These are phyloP conservation scores for Podarcis siculus DNA, from an alignment of 2,797 vertebrate species.

Conservation along the genomic window DNA sequence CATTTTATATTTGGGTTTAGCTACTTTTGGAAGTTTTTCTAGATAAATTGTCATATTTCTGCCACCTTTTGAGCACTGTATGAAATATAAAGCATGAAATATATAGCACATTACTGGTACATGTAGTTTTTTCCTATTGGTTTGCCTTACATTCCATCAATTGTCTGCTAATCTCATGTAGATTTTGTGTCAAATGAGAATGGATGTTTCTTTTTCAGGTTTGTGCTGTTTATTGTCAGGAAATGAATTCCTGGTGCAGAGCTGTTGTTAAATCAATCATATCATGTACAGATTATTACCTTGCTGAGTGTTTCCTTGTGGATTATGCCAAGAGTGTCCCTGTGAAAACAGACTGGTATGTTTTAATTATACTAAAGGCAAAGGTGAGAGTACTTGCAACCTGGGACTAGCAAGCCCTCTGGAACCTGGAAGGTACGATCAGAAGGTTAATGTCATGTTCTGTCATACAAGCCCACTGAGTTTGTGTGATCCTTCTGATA, in stretches of 20 bases:
- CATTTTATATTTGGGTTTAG: not conserved
- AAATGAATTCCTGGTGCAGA: slow-evolving; percentile 79
- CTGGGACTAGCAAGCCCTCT: not conserved
- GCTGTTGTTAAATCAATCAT: slow-evolving; percentile 72
- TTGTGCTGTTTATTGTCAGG: slow-evolving; percentile 76
- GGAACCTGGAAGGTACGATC: not conserved
- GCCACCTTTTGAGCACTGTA: not conserved
- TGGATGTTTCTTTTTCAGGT: slow-evolving; percentile 57
- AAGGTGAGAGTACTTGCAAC: not conserved
- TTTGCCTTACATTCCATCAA: not conserved
- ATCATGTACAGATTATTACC: slow-evolving; percentile 59
- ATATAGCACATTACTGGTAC: not conserved
- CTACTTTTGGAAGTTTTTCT: not conserved
- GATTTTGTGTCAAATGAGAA: accelerated
- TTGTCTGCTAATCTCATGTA: not conserved
- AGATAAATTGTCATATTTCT: not conserved
- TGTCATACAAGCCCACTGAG: not conserved
- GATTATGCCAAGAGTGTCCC: slow-evolving; percentile 76
- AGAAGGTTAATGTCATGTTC: not conserved
- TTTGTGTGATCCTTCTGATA: not conserved
- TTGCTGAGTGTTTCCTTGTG: slow-evolving; percentile 78
- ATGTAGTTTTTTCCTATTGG: not conserved
- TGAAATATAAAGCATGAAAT: not conserved
- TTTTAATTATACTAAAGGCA: not conserved
- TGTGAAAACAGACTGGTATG: slow-evolving; percentile 74